Evolutionary conservation across 1,140 invertebrate genomes (phyloP).

Genomic region (Conus ventricosus): DNA sequence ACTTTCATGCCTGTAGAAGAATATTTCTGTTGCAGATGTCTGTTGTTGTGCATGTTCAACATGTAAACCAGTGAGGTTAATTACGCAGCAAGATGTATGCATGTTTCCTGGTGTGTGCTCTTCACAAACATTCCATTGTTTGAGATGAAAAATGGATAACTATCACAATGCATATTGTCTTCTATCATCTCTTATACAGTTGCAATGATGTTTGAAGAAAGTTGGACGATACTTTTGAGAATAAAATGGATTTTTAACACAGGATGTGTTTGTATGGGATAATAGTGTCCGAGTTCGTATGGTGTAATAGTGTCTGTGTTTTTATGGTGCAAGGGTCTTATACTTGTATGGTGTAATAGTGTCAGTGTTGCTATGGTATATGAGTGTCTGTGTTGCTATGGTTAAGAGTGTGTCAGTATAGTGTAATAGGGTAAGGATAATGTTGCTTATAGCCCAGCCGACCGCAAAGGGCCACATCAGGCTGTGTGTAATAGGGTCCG

Average conservation of each 20-base stretch:
- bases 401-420: too few species aligned
- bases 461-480: too few species aligned
- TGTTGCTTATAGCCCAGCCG: too few species aligned
- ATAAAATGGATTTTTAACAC: not conserved
- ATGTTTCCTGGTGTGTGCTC: not conserved
- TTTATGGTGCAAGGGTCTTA: too few species aligned
- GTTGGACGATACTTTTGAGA: not conserved
- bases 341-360: too few species aligned
- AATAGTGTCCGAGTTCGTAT: too few species aligned
- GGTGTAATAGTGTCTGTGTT: too few species aligned
- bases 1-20: too few species aligned
- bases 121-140: not conserved
- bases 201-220: not conserved
- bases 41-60: not conserved
- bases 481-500: too few species aligned
- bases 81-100: not conserved
- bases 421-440: too few species aligned
- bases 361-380: too few species aligned
- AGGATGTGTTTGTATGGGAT: not conserved
- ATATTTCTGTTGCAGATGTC: not conserved
- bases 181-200: not conserved
- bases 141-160: not conserved
- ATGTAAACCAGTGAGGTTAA: not conserved
- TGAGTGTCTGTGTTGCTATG: too few species aligned
- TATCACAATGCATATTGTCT: not conserved